Conservation (phyloP, 2,888 invertebrate genomes). For the Apamea epomidion region DNA sequence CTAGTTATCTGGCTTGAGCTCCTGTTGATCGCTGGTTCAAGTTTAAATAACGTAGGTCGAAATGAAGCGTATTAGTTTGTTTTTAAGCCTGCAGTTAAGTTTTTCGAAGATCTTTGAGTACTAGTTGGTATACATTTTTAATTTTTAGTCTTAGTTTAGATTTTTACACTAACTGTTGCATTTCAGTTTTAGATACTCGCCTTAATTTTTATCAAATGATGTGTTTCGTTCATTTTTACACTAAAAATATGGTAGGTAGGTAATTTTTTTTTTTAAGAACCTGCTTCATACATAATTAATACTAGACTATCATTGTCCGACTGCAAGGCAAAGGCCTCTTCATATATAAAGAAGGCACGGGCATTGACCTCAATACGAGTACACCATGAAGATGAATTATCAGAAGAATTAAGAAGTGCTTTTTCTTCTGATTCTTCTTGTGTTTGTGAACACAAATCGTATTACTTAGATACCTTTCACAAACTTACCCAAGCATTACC, state of each 20-base stretch:
- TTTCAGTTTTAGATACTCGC: neutral
- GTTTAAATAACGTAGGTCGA: constrained; percentile 1
- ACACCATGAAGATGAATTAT: neutral
- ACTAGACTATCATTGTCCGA: neutral
- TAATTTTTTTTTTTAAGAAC: neutral
- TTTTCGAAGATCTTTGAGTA: neutral
- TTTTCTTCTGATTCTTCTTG: neutral
- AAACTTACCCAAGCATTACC: neutral
- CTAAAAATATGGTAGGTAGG: neutral
- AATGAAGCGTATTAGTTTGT: neutral
- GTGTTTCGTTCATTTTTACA: neutral
- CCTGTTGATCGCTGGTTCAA: neutral
- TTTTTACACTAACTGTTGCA: neutral
- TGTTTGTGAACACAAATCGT: neutral
- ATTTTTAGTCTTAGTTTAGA: neutral
- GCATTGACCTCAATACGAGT: neutral
- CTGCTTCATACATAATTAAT: neutral
- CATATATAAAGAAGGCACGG: too few species aligned
- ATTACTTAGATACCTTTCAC: neutral
- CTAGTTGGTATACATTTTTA: neutral
- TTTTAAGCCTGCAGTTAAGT: neutral
- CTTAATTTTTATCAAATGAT: neutral
- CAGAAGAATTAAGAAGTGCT: neutral
- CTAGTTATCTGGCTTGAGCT: neutral
- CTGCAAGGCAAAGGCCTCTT: neutral